These are phyloP conservation scores for Piscicola geometra DNA, from an alignment of 2,888 invertebrate species.

Conservation along the genomic window DNA sequence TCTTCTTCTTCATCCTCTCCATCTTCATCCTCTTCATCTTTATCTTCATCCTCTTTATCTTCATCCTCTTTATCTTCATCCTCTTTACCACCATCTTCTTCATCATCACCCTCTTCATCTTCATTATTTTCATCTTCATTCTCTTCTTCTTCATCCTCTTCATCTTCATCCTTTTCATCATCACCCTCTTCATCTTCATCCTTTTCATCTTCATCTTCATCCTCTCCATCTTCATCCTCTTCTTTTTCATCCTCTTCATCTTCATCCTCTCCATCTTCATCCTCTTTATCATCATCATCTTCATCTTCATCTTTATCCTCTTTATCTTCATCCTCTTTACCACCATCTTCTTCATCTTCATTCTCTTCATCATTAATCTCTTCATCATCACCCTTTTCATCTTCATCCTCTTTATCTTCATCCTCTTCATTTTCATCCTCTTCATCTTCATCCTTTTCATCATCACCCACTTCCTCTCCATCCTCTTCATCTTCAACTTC, in stretches of 20 bases:
- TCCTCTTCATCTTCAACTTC: background rate
- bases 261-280: background rate
- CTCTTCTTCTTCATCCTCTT: background rate
- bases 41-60: background rate
- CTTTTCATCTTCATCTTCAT: background rate
- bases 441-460: background rate
- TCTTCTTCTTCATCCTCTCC: background rate
- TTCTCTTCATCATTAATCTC: slow-evolving; percentile 1
- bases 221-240: background rate
- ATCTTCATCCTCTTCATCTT: background rate
- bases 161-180: background rate
- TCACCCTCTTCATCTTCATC: background rate
- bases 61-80: background rate
- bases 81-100: background rate
- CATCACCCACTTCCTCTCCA: background rate
- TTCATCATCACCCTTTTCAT: background rate
- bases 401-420: background rate
- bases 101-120: background rate
- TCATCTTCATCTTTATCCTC: background rate
- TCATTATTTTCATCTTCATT: background rate
- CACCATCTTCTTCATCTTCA: background rate
- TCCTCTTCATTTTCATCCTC: background rate
- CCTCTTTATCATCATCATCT: background rate
- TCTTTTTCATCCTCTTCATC: background rate
- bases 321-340: background rate